Evolutionary conservation across 2,797 vertebrate species (phyloP), one percentile per base, ranked within the genome.

Genomic region (Enteromius radiatus): DNA sequence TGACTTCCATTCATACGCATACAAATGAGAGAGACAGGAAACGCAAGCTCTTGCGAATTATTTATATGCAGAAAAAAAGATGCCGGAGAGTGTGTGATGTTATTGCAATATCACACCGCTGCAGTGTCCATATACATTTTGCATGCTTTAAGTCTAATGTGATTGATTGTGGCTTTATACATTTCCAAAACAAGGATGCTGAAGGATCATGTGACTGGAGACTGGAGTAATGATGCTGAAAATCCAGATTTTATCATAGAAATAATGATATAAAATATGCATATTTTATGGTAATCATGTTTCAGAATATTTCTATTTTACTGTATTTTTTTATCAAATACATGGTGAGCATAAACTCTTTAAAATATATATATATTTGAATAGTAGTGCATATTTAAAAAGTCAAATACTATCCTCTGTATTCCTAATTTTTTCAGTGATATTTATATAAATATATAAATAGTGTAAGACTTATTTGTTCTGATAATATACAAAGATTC

Each of bases 171-270:
- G 1, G 21, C 21, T n/a, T 54, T 36, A 54, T n/a, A 52, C 59
- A 67, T 41, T 75, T 82, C 76, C 49, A 28, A 52, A 64, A 87
- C 61, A 15, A 9, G 59, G 68, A 77, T 36, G 75, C 9, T 67
- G 19, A 38, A 67, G 17, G 17, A n/a, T 67, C 64, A 67, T 38
- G 64, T 67, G 64, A 67, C 33, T 38, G 64, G n/a, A 67, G 21
- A 41, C 21, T 38, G 36, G 64, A 38, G 19, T n/a, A 38, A 67
- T 38, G 33, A 38, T 67, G 33, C 10, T 67, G 63, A 21, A 67
- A n/a, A 67, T 38, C 0, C 64, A 38, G 33, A 8, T 67, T 12
- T 14, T 0, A 38, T 67, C 64, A 67, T 9, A 41, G 0, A 14
- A 67, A 31, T 31, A 31, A 31, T 31, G 8, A 41, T 21, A 41